These are phyloP conservation scores for Haemorhous mexicanus DNA, from an alignment of 2,113 vertebrate genomes.

Conservation along the genomic window DNA sequence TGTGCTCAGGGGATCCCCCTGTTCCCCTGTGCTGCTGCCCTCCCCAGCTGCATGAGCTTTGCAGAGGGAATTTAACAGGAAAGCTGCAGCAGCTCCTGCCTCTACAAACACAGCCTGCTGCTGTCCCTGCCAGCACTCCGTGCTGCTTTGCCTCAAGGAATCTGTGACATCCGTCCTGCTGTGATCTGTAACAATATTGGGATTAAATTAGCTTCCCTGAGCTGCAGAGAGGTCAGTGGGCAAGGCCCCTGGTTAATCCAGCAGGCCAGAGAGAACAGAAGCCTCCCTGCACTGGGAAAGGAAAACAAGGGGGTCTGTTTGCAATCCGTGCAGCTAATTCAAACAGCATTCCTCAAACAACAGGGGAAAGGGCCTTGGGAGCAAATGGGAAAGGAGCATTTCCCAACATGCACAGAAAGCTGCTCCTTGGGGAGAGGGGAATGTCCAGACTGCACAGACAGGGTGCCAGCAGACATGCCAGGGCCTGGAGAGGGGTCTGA, in stretches of 20 bases:
- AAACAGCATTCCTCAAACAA: conserved; percentile 64
- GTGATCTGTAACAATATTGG: conserved; percentile 62
- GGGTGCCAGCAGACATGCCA: neutral
- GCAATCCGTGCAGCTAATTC: conserved; percentile 62
- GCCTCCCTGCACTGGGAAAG: conserved; percentile 60
- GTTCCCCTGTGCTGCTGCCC: neutral
- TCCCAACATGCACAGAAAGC: neutral
- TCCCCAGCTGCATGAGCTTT: neutral
- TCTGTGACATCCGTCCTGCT: conserved; percentile 46
- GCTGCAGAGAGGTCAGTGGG: conserved; percentile 56
- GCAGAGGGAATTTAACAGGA: neutral
- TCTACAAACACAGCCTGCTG: neutral
- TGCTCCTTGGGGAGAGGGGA: neutral
- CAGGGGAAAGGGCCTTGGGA: conserved; percentile 40
- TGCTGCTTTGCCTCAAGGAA: conserved; percentile 48
- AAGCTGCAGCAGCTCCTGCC: neutral
- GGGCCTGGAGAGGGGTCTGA: neutral
- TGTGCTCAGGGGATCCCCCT: neutral
- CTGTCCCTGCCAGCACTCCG: neutral
- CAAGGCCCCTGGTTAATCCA: conserved; percentile 60
- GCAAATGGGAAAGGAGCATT: neutral
- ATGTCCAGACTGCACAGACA: neutral
- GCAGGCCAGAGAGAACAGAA: conserved; percentile 56
- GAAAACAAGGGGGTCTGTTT: conserved; percentile 66
- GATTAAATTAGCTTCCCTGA: conserved; percentile 66